Base-by-base conservation (phyloP, 1,140 invertebrate genomes). In the Bombus sibiricus region DNA sequence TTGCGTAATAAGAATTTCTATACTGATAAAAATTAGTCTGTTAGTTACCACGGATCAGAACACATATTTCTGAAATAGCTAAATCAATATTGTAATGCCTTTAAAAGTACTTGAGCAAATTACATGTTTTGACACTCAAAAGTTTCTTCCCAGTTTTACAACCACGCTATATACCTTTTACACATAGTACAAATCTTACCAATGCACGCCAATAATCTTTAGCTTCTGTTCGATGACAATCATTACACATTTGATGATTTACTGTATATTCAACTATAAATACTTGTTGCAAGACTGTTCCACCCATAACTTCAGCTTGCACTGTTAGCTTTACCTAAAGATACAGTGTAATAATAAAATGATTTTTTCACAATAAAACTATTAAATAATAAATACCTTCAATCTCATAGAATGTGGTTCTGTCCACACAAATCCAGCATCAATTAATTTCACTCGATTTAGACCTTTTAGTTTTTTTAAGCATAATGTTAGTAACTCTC, bases 341-440 rank as follows among this genome's bases (percentile, higher is more conserved):
- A 88, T 68, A 85, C 80, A 59, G 34, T 8, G n/a, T 37, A 41
- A 32, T 37, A 69, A 78, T 22, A 3, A 71, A 76, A 76, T 80
- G 8, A 41, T 34, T 68, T 41, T 64, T 66, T 77, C 5, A 8
- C 15, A 41, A 77, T 57, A 73, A 32, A 62, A 15, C 25, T 28
- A 79, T 34, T 39, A 71, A 3, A 10, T 18, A 15, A 2, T 13
- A 86, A 18, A 18, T 84, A 98, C 97, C 96, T 99, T 99, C 43
- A 99, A 97, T 85, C 99, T 96, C 95, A 99, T 99, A 0, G 99
- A 99, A 96, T 99, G 99, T 81, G 99, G 99, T 93, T 99, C 99
- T 57, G 99, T 99, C 99, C 99, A 99, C 8, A 99, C 96, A 96
- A 99, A 99, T 12, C 97, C 97, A 76, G 99, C 99, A 97, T 99